A percentile compares a stretch with the other conserved stretches of the same genome.
Evolutionary conservation across 1,140 invertebrate species (phyloP).

Genomic region (Drosophila mojavensis): DNA sequence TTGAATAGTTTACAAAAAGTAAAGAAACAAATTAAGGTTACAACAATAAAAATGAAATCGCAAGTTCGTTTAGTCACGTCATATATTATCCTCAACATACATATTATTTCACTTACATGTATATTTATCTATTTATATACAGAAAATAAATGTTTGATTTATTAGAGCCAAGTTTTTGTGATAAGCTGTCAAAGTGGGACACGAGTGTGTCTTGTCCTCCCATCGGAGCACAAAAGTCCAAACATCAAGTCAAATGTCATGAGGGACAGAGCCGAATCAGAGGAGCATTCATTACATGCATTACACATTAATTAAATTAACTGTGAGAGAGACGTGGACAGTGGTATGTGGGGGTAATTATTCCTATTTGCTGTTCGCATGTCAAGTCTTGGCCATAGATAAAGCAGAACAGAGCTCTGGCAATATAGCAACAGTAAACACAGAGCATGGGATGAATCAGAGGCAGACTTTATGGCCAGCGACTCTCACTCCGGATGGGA

Average conservation of each 20-base stretch:
- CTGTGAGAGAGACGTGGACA: slow-evolving; percentile 56
- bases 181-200: background rate
- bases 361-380: slow-evolving; percentile 64
- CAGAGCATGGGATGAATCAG: slow-evolving; percentile 58
- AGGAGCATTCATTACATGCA: slow-evolving; percentile 52
- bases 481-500: slow-evolving; percentile 1
- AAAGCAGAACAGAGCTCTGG: slow-evolving; percentile 27
- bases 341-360: slow-evolving; percentile 68
- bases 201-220: too few species aligned
- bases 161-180: background rate
- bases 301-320: slow-evolving; percentile 76
- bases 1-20: too few species aligned
- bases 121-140: too few species aligned
- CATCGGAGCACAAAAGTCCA: background rate
- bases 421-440: slow-evolving; percentile 12
- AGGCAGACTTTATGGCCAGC: slow-evolving; percentile 28
- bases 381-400: slow-evolving; percentile 65
- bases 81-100: too few species aligned
- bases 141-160: too few species aligned
- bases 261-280: slow-evolving; percentile 42
- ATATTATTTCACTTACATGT: too few species aligned
- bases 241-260: slow-evolving; percentile 57
- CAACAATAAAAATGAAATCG: too few species aligned
- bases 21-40: too few species aligned
- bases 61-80: too few species aligned